Evolutionary conservation across 2,888 invertebrate genomes (phyloP).

Genomic region (Pardosa pseudoannulata): DNA sequence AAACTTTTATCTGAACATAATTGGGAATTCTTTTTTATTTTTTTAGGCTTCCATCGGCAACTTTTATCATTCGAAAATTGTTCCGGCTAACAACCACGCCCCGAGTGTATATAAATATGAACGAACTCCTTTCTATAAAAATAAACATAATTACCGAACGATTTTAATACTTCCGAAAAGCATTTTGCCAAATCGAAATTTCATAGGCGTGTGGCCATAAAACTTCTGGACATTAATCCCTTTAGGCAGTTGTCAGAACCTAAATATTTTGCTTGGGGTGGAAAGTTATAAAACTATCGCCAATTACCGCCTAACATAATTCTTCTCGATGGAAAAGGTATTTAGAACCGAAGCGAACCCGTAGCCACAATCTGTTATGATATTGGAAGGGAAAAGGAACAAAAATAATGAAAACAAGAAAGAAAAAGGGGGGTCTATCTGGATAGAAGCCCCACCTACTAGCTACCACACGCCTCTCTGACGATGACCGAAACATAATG

Average conservation of each 20-base stretch:
- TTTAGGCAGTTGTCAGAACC: neutral
- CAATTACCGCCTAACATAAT: constrained; percentile 17
- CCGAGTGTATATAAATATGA: neutral
- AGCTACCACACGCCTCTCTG: constrained; percentile 64
- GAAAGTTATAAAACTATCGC: constrained; percentile 31
- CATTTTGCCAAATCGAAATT: constrained; percentile 36
- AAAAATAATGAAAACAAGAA: constrained; percentile 15
- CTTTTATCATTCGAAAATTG: neutral
- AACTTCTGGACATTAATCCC: neutral
- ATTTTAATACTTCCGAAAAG: constrained; percentile 32
- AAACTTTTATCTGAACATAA: neutral
- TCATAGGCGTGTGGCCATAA: constrained; percentile 9
- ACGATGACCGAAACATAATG: constrained; percentile 66
- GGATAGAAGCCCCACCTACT: constrained; percentile 48
- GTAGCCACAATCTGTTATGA: neutral
- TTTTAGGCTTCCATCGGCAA: neutral
- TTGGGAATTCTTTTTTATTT: neutral
- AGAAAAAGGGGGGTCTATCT: neutral
- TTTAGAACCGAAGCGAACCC: neutral
- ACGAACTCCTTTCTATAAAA: neutral
- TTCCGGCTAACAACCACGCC: neutral
- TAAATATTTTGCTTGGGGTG: constrained; percentile 45
- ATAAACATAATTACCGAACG: constrained; percentile 36
- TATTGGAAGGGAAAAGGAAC: constrained; percentile 9
- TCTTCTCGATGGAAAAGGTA: constrained; percentile 17